phyloP scores from a whole-genome alignment of 2,113 vertebrate species.

The Otus sunia region DNA sequence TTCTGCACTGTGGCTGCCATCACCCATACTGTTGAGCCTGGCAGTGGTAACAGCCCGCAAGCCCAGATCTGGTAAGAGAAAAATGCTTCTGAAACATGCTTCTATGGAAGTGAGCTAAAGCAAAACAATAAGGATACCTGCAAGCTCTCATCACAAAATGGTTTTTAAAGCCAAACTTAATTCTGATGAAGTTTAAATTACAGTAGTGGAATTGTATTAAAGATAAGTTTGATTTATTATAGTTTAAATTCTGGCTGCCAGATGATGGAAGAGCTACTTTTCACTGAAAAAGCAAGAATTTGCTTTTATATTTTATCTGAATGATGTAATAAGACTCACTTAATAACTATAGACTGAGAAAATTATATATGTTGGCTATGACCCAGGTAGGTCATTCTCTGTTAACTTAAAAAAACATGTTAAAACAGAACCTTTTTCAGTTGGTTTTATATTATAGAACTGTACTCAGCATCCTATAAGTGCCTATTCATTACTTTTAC shows the following conservation, averaged over 20 bases:
- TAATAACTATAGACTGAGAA: neutral
- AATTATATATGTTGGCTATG: neutral
- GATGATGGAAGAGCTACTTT: neutral
- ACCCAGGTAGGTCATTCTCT: neutral
- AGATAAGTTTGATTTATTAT: neutral
- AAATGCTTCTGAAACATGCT: neutral
- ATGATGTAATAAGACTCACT: neutral
- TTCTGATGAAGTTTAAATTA: neutral
- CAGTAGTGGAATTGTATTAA: neutral
- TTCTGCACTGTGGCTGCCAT: neutral
- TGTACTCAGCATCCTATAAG: neutral
- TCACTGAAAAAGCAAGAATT: neutral
- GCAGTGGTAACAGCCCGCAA: neutral
- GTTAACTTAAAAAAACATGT: neutral
- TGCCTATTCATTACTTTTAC: constrained; percentile 7
- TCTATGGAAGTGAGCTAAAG: neutral
- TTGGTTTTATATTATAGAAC: neutral
- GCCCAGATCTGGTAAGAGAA: neutral
- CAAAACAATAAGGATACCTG: neutral
- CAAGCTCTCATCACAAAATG: neutral
- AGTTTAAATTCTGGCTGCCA: neutral
- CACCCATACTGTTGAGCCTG: neutral
- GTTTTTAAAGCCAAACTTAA: neutral
- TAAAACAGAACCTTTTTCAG: neutral
- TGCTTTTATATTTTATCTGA: neutral